These are phyloP conservation scores for Muschampia plurimacula DNA, from an alignment of 2,888 invertebrate species.

Conservation along the genomic window DNA sequence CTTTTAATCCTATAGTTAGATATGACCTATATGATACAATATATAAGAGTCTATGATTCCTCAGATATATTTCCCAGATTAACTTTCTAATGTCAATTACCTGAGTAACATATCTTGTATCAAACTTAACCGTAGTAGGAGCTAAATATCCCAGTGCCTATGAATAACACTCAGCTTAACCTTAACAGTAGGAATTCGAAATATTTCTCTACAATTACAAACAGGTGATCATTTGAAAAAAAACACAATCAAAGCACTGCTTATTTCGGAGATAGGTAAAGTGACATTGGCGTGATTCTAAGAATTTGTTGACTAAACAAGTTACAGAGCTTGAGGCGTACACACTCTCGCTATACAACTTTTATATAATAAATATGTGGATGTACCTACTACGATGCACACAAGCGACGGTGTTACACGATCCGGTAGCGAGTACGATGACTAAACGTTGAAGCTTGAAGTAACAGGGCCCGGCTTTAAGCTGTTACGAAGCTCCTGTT, in stretches of 20 bases:
- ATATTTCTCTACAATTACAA: too few species aligned
- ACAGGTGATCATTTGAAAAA: slow-evolving; percentile 3
- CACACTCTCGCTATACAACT: slow-evolving; percentile 14
- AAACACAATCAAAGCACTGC: slow-evolving; percentile 5
- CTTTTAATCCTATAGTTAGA: too few species aligned
- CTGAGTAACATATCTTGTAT: too few species aligned
- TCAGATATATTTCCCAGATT: too few species aligned
- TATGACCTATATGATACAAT: too few species aligned
- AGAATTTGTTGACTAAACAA: slow-evolving; percentile 26
- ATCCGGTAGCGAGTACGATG: slow-evolving; percentile 21
- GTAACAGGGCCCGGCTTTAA: slow-evolving; percentile 4
- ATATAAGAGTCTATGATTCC: too few species aligned
- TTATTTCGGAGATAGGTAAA: slow-evolving; percentile 5
- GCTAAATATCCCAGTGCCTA: too few species aligned
- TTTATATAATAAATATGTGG: too few species aligned
- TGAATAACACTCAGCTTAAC: too few species aligned
- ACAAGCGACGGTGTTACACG: slow-evolving; percentile 11
- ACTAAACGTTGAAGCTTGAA: slow-evolving; percentile 14
- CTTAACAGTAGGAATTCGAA: too few species aligned
- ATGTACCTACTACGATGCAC: slow-evolving; percentile 7
- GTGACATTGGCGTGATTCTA: slow-evolving; percentile 22
- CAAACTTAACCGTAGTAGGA: not conserved
- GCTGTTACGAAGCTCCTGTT: slow-evolving; percentile 12
- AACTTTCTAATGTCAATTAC: too few species aligned
- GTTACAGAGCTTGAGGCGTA: slow-evolving; percentile 15